Evolutionary conservation across 1,140 invertebrate species (phyloP), one percentile per base, ranked within the genome.

Genomic region (Drosophila busckii): DNA sequence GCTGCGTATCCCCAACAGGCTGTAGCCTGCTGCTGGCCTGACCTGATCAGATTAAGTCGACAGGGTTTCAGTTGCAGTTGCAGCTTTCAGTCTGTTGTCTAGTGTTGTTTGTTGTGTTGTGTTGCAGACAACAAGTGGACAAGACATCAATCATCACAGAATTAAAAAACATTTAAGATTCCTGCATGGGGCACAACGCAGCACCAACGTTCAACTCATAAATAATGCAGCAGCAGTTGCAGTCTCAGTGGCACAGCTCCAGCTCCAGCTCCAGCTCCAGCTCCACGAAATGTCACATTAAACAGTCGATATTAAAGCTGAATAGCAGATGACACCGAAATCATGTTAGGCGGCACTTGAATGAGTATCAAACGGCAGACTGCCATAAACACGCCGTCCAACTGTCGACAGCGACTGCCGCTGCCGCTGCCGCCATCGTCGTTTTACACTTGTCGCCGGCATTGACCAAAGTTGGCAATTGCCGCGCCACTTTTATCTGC

Each of bases 321-420:
- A 82, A 82, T 82, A 82, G 75, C 76, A 82, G 75, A 82, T 82
- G 75, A 82, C 75, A 82, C 75, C 75, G 70, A 82, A 82, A 82
- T 82, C 75, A 82, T 82, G 75, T 82, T 82, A 70, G 75, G 75
- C 75, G 75, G 75, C 75, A 82, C 75, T 82, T 82, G 75, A 82
- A 82, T 82, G 75, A 82, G 69, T 83, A 82, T 82, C 75, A 82
- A 82, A 82, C 75, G 75, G 75, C 75, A 82, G 75, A n/a, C 75
- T 82, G 75, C 75, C 75, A 82, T 82, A 82, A 82, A 83, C 68
- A 64, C 69, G 56, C 68, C 56, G 68, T 78, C 67, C 62, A 58
- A 34, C 23, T 31, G 54, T 46, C 45, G 59, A 56, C 52, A 35
- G 28, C 6, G 13, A 38, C 8, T 34, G 48, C 15, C 25, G 10